These are phyloP conservation scores for Actinemys pallida DNA, from an alignment of 2,113 vertebrate genomes.

Conservation along the genomic window DNA sequence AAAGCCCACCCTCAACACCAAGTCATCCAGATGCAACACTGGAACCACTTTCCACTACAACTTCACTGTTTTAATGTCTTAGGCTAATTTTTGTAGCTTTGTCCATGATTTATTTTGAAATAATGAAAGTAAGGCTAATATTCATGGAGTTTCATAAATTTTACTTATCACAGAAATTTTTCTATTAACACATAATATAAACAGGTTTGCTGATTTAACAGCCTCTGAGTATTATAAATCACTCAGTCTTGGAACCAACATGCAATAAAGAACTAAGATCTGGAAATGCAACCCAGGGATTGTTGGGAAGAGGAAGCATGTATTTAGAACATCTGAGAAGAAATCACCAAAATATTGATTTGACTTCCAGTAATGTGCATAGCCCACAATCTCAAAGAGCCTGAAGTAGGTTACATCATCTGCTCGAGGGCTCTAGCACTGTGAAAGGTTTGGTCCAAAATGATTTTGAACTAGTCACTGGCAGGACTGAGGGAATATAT, in stretches of 20 bases:
- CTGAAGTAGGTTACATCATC: neutral
- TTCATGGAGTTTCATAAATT: neutral
- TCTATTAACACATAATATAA: neutral
- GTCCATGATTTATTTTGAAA: neutral
- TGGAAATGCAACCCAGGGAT: neutral
- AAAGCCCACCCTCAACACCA: neutral
- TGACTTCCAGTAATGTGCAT: fast-evolving
- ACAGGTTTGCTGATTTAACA: neutral
- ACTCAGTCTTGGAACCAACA: neutral
- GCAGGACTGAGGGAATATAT: neutral
- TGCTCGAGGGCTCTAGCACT: neutral
- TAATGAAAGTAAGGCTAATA: neutral
- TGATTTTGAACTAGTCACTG: neutral
- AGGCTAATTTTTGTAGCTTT: neutral
- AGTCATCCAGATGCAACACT: neutral
- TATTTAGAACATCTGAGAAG: neutral
- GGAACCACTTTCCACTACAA: neutral
- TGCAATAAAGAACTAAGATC: neutral
- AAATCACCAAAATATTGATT: neutral
- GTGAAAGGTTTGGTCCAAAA: neutral
- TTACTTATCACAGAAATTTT: neutral
- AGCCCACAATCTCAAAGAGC: neutral
- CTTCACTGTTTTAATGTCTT: neutral
- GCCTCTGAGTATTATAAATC: neutral
- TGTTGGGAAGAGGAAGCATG: neutral